A percentile compares a stretch with the other conserved stretches of the same genome.
Conservation (phyloP, 2,888 invertebrate genomes). For the Stomorhina lunata region DNA sequence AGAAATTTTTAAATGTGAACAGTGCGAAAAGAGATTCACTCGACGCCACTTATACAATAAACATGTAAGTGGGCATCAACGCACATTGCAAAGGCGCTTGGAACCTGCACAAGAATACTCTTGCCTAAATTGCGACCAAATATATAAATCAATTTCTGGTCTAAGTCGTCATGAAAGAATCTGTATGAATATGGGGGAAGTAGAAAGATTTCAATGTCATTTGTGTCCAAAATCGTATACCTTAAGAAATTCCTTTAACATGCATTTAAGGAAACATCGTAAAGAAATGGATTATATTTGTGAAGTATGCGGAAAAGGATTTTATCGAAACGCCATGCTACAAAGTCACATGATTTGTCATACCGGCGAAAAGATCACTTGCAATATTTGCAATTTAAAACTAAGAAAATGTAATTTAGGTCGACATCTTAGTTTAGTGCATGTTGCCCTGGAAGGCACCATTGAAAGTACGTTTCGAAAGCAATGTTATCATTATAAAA, state of each 20-base stretch:
- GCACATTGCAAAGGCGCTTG: background rate
- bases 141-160: background rate
- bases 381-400: slow-evolving; percentile 47
- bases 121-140: background rate
- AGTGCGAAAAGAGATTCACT: slow-evolving; percentile 20
- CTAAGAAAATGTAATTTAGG: slow-evolving; percentile 23
- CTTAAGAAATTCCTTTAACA: background rate
- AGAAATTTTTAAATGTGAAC: slow-evolving; percentile 42
- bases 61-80: slow-evolving; percentile 32
- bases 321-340: no score
- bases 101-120: background rate
- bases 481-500: slow-evolving; percentile 11
- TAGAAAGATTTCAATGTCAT: slow-evolving; percentile 18
- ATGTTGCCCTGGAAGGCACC: slow-evolving; percentile 33
- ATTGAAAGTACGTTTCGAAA: slow-evolving; percentile 33
- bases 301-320: slow-evolving; percentile 45
- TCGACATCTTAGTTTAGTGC: slow-evolving; percentile 36
- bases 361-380: slow-evolving; percentile 39
- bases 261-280: slow-evolving; percentile 28
- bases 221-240: slow-evolving; percentile 12
- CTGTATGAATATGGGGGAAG: no score
- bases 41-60: slow-evolving; percentile 12
- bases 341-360: slow-evolving; percentile 36
- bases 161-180: slow-evolving; percentile 3
- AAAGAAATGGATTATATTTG: slow-evolving; percentile 31